Evolutionary conservation across 2,113 vertebrate genomes (phyloP), one percentile per base, ranked within the genome.

Genomic region (Myrmophylax atrothorax): DNA sequence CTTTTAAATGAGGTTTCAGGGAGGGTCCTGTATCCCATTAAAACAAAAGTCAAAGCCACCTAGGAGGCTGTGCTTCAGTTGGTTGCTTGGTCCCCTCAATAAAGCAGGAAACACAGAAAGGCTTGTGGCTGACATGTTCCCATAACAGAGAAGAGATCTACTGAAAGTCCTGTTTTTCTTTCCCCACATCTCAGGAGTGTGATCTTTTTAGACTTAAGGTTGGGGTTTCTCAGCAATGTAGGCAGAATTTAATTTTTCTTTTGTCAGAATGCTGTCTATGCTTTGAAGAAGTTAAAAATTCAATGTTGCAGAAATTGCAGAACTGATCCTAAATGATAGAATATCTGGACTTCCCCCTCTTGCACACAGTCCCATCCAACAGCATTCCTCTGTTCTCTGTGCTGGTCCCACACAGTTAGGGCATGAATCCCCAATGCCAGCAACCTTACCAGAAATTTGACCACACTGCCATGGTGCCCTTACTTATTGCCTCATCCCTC

Each of bases 301-400:
- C 55, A 37, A 1, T 91, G 76, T 64, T 63, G 18, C 38, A 63
- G 52, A 80, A 86, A 53, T 11, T 25, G 22, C n/a, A 91, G 69
- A 74, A 26, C n/a, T 38, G 24, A 80, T 72, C 29, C 49, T 60
- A 37, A 42, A 83, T 33, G 69, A 63, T 28, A 40, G 46, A 70
- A 17, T 7, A 53, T 4, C 18, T 66, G 37, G 55, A 49, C 49
- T 85, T 90, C 1, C 10, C 4, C 7, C 18, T 18, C 44, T 31
- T 37, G 18, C 7, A 33, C 16, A 17, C 14, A 31, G 14, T 6
- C 18, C n/a, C 3, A 1, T 4, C 22, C 42, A 3, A 0, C 24
- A 35, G 20, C 17, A 63, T 77, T 56, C 42, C 35, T 33, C 53
- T 31, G 12, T 15, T 81, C 46, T 35, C 18, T 67, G 22, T 46